Evolutionary conservation across 2,113 vertebrate genomes (phyloP), one percentile per base, ranked within the genome.

Genomic region (Xiphophorus maculatus): DNA sequence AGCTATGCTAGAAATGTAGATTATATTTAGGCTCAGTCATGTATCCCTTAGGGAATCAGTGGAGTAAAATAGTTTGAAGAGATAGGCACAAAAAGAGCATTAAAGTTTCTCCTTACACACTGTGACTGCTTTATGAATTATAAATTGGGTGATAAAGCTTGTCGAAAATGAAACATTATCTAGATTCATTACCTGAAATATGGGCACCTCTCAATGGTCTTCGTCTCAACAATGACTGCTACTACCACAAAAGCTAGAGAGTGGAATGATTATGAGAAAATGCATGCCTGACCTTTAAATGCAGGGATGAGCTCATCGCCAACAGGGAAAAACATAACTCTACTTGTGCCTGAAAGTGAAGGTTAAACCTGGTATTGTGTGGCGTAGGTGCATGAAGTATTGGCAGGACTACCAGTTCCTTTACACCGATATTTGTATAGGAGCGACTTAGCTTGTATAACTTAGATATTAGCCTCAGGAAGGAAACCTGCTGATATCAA

Each of bases 201-300:
- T 19, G 40, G 62, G 17, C 8, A 58, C 25, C n/a, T 48, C 44
- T 15, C 63, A 60, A 14, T 29, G 19, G n/a, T 51, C 61, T 62
- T 67, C 5, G 17, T 58, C 42, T 72, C 28, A 5, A 37, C 35
- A 67, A 1, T 64, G 48, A n/a, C 12, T 65, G 9, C 3, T 29
- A 11, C 35, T n/a, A 35, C 44, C 19, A 54, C 40, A 12, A 75
- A 67, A 5, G 4, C 62, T 42, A 2, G 12, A 22, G 19, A 61
- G 27, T 62, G 60, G 37, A 17, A 44, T 63, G 1, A 66, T 63
- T 13, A 12, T 8, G 1, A 72, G 27, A 29, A 72, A 70, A 66
- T 28, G 2, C 63, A 68, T 15, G 35, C 3, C 25, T 48, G 69
- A 66, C 67, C 51, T 77, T 77, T 51, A 69, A 73, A 74, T 60